Evolutionary conservation across 2,113 vertebrate genomes (phyloP).

Genomic region (Upupa epops): DNA sequence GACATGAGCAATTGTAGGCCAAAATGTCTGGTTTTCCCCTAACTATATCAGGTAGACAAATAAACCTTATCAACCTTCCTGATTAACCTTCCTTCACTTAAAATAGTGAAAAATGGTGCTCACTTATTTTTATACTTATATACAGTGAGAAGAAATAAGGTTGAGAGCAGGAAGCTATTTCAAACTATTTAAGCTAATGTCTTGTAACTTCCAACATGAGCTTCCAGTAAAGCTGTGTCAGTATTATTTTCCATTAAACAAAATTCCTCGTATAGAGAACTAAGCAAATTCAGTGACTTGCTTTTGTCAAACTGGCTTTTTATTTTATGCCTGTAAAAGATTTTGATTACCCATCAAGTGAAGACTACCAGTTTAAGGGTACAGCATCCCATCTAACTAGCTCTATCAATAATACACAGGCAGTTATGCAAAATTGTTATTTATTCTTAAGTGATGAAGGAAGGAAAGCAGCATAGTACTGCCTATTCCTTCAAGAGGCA

Average conservation of each 20-base stretch:
- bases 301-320: conserved; percentile 8
- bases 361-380: conserved; percentile 19
- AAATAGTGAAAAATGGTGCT: conserved; percentile 4
- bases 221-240: conserved; percentile 17
- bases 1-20: neutral
- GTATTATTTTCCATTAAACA: conserved; percentile 34
- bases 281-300: conserved; percentile 7
- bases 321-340: neutral
- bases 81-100: neutral
- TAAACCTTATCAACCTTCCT: neutral
- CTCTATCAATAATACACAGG: neutral
- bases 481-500: neutral
- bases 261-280: conserved; percentile 34
- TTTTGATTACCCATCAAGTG: neutral
- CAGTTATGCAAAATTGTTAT: neutral
- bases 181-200: conserved; percentile 26
- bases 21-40: neutral
- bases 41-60: neutral
- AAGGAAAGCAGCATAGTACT: neutral
- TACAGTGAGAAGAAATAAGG: conserved; percentile 23
- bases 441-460: neutral
- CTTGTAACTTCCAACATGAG: conserved; percentile 6
- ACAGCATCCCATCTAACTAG: neutral
- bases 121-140: neutral
- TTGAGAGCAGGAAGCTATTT: conserved; percentile 34